phyloP scores from a whole-genome alignment of 1,140 invertebrate species.

The Harlomillsia oculata region DNA sequence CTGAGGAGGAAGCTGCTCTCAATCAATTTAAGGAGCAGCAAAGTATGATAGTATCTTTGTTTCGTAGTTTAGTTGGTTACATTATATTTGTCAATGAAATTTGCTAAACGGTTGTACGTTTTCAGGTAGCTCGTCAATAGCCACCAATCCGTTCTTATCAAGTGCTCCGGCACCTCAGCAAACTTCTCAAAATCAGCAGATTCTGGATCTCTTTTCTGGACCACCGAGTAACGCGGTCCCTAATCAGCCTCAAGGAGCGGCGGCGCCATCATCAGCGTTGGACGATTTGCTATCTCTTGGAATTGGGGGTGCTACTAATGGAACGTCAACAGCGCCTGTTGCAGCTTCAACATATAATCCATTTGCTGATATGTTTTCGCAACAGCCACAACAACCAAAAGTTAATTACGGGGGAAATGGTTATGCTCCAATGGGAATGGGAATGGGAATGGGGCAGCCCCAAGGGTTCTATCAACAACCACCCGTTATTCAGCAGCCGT shows the following conservation, averaged over 20 bases:
- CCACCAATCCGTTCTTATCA: slow-evolving; percentile 34
- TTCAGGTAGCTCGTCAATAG: no score
- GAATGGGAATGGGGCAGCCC: slow-evolving; percentile 20
- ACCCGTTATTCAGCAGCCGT: slow-evolving; percentile 25
- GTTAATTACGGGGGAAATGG: slow-evolving; percentile 29
- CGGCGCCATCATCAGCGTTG: slow-evolving; percentile 25
- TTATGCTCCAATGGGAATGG: slow-evolving; percentile 17
- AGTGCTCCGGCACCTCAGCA: slow-evolving; percentile 38
- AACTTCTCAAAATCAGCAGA: slow-evolving; percentile 47
- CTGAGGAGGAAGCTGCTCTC: slow-evolving; percentile 89
- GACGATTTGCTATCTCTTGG: slow-evolving; percentile 32
- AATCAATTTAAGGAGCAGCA: slow-evolving; percentile 81
- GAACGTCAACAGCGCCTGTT: slow-evolving; percentile 10
- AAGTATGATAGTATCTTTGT: no score
- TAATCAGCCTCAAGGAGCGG: slow-evolving; percentile 23
- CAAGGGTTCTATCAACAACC: slow-evolving; percentile 23
- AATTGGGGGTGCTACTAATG: not conserved
- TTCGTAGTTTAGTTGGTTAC: no score
- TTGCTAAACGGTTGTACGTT: not conserved
- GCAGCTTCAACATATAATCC: slow-evolving; percentile 52
- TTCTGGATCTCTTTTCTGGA: slow-evolving; percentile 64
- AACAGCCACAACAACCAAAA: slow-evolving; percentile 37
- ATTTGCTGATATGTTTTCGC: slow-evolving; percentile 73
- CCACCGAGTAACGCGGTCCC: slow-evolving; percentile 37
- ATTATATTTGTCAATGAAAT: not conserved